Evolutionary conservation across 37 sponge, comb jelly and placozoan species (phyloP), one percentile per base, ranked within the genome.

Genomic region (Ephydatia muelleri): DNA sequence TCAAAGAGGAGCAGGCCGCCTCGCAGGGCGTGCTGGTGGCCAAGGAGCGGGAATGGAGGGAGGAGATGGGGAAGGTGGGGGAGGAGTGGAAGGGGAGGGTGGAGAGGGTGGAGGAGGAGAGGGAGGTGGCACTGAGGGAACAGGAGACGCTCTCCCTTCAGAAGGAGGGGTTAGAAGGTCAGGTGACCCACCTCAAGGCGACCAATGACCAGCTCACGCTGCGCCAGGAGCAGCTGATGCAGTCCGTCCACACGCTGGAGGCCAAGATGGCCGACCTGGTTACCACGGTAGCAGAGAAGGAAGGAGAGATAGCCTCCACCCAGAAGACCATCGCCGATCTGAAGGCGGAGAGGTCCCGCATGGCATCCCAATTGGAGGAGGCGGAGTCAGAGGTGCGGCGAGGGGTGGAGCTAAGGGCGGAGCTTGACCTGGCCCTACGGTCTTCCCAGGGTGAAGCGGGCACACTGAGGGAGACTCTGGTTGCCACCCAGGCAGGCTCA

Each of bases 61-160:
- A 47, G 1, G 71, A 79, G 72, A 14, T 72, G 29, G 73, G 3
- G 2, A 30, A 64, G 66, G 29, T 79, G 12, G 80, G 79, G 49
- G 30, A 27, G 3, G 80, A 86, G 5, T 86, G 86, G 86, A 65
- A 79, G 38, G 86, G 78, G 22, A 68, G 66, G n/a, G 22, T 79
- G 28, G 80, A 72, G 5, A 73, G 73, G 32, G 71, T 65, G 23
- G 25, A 48, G 12, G 73, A 29, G 35, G 1, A 12, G 2, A 47
- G 48, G 13, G 86, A 71, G 66, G 25, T 48, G 5, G 14, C 74
- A 9, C 65, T 30, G 3, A 75, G 73, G 39, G 74, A 80, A 12
- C 72, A 73, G 31, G 85, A 79, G 0, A 28, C 65, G 32, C 21
- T 89, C 1, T 11, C 73, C 1, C 32, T 3, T 0, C 77, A 84